Evolutionary conservation across 1,140 invertebrate species (phyloP).

Genomic region (Dufourea novaeangliae): DNA sequence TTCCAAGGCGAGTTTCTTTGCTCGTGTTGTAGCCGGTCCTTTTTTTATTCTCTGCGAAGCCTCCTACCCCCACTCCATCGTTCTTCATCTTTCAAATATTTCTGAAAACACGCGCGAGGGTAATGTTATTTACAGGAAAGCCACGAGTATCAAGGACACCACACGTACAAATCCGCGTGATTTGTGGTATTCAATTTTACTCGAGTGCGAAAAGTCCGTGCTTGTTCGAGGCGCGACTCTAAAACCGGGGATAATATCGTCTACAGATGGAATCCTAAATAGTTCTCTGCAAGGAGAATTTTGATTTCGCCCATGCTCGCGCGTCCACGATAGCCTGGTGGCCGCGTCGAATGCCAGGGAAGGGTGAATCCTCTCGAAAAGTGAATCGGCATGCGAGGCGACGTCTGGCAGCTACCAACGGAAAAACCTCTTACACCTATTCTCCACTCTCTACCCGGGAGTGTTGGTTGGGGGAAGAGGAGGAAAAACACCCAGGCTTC

Average conservation of each 20-base stretch:
- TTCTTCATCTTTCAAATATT: constrained; percentile 37
- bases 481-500: constrained; percentile 30
- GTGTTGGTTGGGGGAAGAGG: no score
- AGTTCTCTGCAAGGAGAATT: constrained; percentile 17
- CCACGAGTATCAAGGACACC: constrained; percentile 3
- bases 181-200: constrained; percentile 32
- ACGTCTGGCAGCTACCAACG: background rate
- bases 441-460: background rate
- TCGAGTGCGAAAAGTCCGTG: constrained; percentile 6
- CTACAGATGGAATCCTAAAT: constrained; percentile 29
- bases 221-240: background rate
- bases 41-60: background rate
- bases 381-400: background rate
- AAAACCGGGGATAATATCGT: background rate
- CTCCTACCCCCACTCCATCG: background rate
- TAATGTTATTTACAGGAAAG: constrained; percentile 30
- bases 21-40: background rate
- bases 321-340: background rate
- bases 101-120: background rate
- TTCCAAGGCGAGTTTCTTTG: background rate
- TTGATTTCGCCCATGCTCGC: background rate
- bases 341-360: background rate
- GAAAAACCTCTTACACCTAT: constrained; percentile 32
- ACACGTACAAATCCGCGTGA: constrained; percentile 7
- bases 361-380: constrained; percentile 1